Evolutionary conservation across 2,113 vertebrate genomes (phyloP).

Genomic region (Sus scrofa): DNA sequence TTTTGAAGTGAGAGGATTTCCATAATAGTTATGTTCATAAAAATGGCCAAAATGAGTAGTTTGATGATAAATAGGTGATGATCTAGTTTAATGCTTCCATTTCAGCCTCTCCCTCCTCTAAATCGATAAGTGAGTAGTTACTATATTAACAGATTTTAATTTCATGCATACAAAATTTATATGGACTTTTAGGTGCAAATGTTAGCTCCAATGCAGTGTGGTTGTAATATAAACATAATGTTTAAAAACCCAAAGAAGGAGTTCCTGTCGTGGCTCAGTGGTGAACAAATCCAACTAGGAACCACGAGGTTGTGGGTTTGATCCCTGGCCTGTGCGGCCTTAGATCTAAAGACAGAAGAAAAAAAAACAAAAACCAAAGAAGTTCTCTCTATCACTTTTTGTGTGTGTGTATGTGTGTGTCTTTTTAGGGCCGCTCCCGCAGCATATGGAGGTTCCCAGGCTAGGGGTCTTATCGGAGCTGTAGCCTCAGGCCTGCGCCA

Average conservation of each 20-base stretch:
- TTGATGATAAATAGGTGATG: conserved; percentile 11
- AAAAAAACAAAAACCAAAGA: too few species aligned
- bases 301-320: too few species aligned
- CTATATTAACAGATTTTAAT: neutral
- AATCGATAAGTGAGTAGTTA: neutral
- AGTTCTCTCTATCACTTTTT: too few species aligned
- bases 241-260: neutral
- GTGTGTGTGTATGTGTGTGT: too few species aligned
- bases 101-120: neutral
- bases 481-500: too few species aligned
- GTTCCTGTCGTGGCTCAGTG: too few species aligned
- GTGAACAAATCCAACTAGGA: too few species aligned
- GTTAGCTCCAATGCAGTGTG: neutral
- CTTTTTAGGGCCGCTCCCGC: too few species aligned
- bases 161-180: neutral
- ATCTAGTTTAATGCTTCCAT: neutral
- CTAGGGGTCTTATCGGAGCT: too few species aligned
- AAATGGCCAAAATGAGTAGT: neutral
- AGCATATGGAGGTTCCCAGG: too few species aligned
- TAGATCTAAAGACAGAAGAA: too few species aligned
- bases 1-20: neutral
- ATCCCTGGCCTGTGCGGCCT: too few species aligned
- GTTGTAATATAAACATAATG: neutral
- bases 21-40: conserved; percentile 3
- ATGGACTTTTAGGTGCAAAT: neutral